phyloP scores from a whole-genome alignment of 1,140 invertebrate species.

The Musca domestica region DNA sequence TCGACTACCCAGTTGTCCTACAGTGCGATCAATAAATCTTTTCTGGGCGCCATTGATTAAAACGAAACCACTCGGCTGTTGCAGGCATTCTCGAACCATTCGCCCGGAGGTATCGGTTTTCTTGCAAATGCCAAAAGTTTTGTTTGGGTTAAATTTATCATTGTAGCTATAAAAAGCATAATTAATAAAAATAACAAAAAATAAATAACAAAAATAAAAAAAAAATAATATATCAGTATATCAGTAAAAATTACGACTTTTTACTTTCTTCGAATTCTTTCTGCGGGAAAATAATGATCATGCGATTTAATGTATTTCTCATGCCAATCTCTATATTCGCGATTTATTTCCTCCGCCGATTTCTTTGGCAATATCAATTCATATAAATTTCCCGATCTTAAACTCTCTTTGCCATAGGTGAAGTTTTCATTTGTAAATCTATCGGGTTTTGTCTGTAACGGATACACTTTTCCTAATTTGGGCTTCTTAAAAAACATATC shows the following conservation, averaged over 20 bases:
- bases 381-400: slow-evolving; percentile 24
- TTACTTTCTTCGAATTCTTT: slow-evolving; percentile 39
- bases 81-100: slow-evolving; percentile 35
- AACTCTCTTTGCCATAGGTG: slow-evolving; percentile 28
- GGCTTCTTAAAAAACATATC: slow-evolving; percentile 38
- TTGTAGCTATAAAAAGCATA: slow-evolving; percentile 31
- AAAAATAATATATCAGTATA: neutral
- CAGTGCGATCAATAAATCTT: slow-evolving; percentile 39
- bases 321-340: slow-evolving; percentile 35
- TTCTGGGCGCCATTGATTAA: slow-evolving; percentile 41
- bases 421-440: slow-evolving; percentile 35
- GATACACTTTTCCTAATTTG: slow-evolving; percentile 32
- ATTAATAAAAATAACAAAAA: neutral
- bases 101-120: slow-evolving; percentile 26
- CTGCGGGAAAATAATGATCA: slow-evolving; percentile 43
- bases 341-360: slow-evolving; percentile 34
- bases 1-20: slow-evolving; percentile 27
- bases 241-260: neutral
- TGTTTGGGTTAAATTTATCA: slow-evolving; percentile 26
- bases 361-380: slow-evolving; percentile 35
- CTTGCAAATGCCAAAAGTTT: slow-evolving; percentile 25
- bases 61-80: slow-evolving; percentile 33
- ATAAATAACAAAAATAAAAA: neutral
- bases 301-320: slow-evolving; percentile 42
- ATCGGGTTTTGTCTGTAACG: slow-evolving; percentile 36